Conservation (phyloP, 2,797 vertebrate genomes). For the Taeniopygia guttata region DNA sequence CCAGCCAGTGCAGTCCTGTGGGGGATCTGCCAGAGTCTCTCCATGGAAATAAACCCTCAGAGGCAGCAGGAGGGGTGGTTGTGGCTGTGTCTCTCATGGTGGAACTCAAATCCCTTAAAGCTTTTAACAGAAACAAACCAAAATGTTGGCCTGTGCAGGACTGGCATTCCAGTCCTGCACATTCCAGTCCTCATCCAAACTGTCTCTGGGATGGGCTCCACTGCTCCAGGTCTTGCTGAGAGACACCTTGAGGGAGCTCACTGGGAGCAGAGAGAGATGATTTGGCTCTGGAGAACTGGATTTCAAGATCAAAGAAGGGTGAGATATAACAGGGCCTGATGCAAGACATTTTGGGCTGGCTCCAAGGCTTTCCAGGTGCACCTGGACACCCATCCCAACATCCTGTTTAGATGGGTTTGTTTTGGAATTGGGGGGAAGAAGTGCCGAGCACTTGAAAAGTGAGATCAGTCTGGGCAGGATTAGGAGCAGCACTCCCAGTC, state of each 20-base stretch:
- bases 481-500: background rate
- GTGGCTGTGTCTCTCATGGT: background rate
- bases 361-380: background rate
- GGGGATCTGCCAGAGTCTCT: background rate
- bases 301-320: background rate
- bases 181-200: too few species aligned
- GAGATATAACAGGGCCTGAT: background rate
- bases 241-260: background rate
- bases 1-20: rapidly evolving
- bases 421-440: rapidly evolving
- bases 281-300: background rate
- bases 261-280: background rate
- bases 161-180: background rate
- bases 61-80: background rate
- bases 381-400: background rate
- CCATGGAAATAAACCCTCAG: background rate
- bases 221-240: background rate
- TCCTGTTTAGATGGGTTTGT: rapidly evolving
- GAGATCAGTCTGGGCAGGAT: background rate
- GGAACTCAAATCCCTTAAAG: background rate
- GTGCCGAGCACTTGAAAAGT: background rate
- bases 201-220: background rate
- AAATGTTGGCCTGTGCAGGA: background rate
- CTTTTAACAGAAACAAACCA: background rate
- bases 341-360: background rate